Percentiles rank a stretch among this genome's conserved stretches.
Conservation (phyloP, 2,888 invertebrate species). For the Himalopsyche anomala region DNA sequence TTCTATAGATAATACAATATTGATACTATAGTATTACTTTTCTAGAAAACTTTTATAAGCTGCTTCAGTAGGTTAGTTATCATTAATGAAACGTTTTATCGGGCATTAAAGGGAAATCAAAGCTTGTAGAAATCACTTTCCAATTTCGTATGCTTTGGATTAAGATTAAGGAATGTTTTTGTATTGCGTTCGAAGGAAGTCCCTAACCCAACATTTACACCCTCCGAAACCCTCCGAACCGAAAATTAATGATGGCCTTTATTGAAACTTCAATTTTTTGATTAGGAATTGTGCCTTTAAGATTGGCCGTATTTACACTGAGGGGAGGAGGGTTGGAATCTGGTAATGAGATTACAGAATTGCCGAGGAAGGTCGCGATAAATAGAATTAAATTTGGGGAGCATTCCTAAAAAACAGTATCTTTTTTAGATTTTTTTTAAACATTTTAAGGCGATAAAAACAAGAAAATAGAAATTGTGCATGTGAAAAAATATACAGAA, state of each 20-base stretch:
- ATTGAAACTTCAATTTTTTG: slow-evolving; percentile 84
- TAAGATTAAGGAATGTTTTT: slow-evolving; percentile 37
- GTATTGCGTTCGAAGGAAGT: slow-evolving; percentile 31
- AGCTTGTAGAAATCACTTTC: not conserved
- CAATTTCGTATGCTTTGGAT: slow-evolving; percentile 15
- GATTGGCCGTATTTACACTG: slow-evolving; percentile 65
- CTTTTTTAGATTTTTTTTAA: slow-evolving; percentile 47
- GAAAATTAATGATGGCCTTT: slow-evolving; percentile 84
- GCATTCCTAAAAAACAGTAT: slow-evolving; percentile 53
- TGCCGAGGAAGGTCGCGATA: slow-evolving; percentile 63
- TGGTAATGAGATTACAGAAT: slow-evolving; percentile 64
- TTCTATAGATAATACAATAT: not conserved
- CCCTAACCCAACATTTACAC: slow-evolving; percentile 50
- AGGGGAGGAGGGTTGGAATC: slow-evolving; percentile 58
- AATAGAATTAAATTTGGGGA: slow-evolving; percentile 64
- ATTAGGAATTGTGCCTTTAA: slow-evolving; percentile 73
- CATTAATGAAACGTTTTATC: too few species aligned
- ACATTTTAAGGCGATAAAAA: not conserved
- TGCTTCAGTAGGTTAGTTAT: too few species aligned
- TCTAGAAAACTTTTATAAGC: not conserved
- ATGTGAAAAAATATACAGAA: not conserved
- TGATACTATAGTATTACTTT: not conserved
- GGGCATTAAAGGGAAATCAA: not conserved
- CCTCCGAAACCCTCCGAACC: slow-evolving; percentile 69
- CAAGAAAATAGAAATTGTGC: not conserved